Percentiles rank a stretch among this genome's conserved stretches.
Evolutionary conservation across 2,888 invertebrate species (phyloP).

Genomic region (Yponomeuta sedellus): DNA sequence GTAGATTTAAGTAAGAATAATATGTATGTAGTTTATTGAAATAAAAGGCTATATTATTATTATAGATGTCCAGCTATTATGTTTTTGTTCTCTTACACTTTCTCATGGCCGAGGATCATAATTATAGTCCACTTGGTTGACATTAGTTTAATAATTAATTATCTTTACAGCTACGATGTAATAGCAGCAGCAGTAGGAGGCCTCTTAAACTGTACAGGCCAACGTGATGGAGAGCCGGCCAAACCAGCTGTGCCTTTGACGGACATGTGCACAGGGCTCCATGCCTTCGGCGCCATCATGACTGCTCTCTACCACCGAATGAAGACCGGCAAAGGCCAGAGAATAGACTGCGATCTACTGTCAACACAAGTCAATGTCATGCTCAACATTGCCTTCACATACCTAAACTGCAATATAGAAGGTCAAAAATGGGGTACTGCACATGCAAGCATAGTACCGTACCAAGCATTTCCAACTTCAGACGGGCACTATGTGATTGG

Average conservation of each 20-base stretch:
- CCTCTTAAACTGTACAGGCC: conserved; percentile 91
- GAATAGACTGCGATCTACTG: conserved; percentile 94
- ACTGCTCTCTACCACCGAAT: conserved; percentile 89
- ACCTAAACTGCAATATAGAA: conserved; percentile 88
- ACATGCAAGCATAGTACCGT: conserved; percentile 96
- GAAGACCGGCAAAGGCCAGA: conserved; percentile 89
- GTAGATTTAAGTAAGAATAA: too few species aligned
- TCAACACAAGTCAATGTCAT: conserved; percentile 93
- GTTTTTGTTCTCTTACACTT: too few species aligned
- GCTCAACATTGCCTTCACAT: conserved; percentile 93
- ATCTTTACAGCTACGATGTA: conserved; percentile 85
- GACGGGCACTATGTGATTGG: conserved; percentile 92
- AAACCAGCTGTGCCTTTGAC: conserved; percentile 96
- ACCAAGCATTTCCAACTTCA: conserved; percentile 90
- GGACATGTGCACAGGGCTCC: conserved; percentile 94
- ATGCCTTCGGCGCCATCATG: conserved; percentile 95
- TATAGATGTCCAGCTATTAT: too few species aligned
- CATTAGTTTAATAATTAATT: too few species aligned
- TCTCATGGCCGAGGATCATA: too few species aligned
- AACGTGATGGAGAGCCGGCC: conserved; percentile 87
- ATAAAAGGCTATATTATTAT: too few species aligned
- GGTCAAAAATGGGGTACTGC: conserved; percentile 92
- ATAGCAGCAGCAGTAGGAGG: conserved; percentile 96
- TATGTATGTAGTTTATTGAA: too few species aligned
- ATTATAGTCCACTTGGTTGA: too few species aligned